A percentile compares a stretch with the other conserved stretches of the same genome.
Evolutionary conservation across 2,113 vertebrate genomes (phyloP).

Genomic region (Rattus norvegicus): GRCr8 NC_086019.1:208399001-208399500

Average conservation of each 20-base stretch:
- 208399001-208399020: neutral
- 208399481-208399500: neutral
- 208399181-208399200: neutral
- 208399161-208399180: neutral
- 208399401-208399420: neutral
- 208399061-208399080: neutral
- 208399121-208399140: neutral
- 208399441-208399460: neutral
- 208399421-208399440: neutral
- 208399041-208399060: neutral
- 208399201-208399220: neutral
- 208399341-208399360: neutral
- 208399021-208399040: neutral
- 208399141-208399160: neutral
- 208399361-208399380: neutral
- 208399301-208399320: neutral
- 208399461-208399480: too few species aligned
- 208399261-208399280: neutral
- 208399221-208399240: neutral
- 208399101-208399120: neutral
- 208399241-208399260: neutral
- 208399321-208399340: too few species aligned
- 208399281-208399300: neutral
- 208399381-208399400: accelerated
- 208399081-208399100: neutral